These are phyloP conservation scores for Sturnus vulgaris DNA, from an alignment of 2,113 vertebrate species.

Conservation along the genomic window DNA sequence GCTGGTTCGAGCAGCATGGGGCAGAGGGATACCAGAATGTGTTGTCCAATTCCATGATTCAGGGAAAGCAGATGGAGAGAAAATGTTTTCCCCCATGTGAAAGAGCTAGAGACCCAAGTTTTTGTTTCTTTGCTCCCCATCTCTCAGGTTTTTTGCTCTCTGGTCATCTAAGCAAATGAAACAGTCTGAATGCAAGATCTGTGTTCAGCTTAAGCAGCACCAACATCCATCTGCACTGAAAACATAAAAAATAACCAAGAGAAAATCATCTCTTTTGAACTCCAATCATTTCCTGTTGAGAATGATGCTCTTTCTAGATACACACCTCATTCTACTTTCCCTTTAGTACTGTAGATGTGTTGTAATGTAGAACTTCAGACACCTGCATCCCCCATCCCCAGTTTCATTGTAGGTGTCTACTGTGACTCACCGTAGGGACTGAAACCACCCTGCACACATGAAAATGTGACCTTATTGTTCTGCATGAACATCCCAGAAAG, in stretches of 20 bases:
- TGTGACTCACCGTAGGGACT: background rate
- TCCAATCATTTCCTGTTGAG: background rate
- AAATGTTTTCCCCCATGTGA: background rate
- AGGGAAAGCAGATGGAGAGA: background rate
- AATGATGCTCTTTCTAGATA: background rate
- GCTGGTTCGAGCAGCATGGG: background rate
- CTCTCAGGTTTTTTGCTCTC: background rate
- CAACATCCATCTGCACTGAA: background rate
- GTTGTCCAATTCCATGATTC: background rate
- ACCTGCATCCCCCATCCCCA: accelerated
- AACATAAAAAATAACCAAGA: background rate
- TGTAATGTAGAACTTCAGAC: background rate
- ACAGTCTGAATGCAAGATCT: background rate
- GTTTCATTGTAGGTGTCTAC: background rate
- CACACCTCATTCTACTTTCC: background rate
- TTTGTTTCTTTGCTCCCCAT: background rate
- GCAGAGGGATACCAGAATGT: background rate
- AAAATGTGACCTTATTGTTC: background rate
- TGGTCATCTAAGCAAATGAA: background rate
- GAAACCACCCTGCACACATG: background rate
- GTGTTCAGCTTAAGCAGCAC: background rate
- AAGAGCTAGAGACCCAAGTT: background rate
- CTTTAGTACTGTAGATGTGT: background rate
- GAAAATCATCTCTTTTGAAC: background rate
- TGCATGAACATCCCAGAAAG: background rate